Percentiles rank a stretch among this genome's conserved stretches.
phyloP scores from a whole-genome alignment of 2,797 vertebrate genomes.

The Lycodopsis pacificus region DNA sequence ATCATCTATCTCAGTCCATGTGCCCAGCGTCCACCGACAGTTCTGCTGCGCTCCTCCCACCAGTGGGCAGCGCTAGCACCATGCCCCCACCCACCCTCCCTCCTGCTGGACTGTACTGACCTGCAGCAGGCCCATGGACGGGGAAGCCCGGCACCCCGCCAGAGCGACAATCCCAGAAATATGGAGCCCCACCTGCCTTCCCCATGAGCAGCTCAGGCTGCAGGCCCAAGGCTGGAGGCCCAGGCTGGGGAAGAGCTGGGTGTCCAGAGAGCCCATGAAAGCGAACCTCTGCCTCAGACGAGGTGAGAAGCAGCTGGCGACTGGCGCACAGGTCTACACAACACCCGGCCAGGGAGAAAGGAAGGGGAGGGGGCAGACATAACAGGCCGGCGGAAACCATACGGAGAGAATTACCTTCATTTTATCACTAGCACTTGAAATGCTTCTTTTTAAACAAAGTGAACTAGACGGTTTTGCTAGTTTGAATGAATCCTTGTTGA shows the following conservation, averaged over 20 bases:
- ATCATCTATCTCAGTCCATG: constrained; percentile 52
- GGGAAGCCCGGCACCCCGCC: constrained; percentile 83
- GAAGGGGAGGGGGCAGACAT: constrained; percentile 74
- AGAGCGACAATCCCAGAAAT: constrained; percentile 87
- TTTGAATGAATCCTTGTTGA: constrained; percentile 36
- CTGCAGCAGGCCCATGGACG: constrained; percentile 83
- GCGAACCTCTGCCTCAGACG: constrained; percentile 85
- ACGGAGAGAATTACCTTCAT: constrained; percentile 78
- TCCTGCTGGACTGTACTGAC: constrained; percentile 84
- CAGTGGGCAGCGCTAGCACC: constrained; percentile 52
- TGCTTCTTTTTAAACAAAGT: constrained; percentile 30
- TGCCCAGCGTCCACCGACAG: constrained; percentile 54
- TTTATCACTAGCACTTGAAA: constrained; percentile 41
- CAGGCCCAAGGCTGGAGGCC: constrained; percentile 81
- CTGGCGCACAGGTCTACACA: constrained; percentile 85
- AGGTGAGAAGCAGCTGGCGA: constrained; percentile 86
- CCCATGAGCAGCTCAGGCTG: constrained; percentile 86
- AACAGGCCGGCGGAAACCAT: constrained; percentile 78
- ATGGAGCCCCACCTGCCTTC: constrained; percentile 84
- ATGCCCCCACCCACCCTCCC: constrained; percentile 58
- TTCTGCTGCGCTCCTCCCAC: constrained; percentile 56
- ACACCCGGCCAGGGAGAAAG: constrained; percentile 72
- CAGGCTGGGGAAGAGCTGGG: constrained; percentile 82
- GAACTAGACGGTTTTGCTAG: constrained; percentile 26
- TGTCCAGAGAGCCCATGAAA: constrained; percentile 85